A percentile compares a stretch with the other conserved stretches of the same genome.
phyloP scores from a whole-genome alignment of 2,113 vertebrate species.

The Cromileptes altivelis region DNA sequence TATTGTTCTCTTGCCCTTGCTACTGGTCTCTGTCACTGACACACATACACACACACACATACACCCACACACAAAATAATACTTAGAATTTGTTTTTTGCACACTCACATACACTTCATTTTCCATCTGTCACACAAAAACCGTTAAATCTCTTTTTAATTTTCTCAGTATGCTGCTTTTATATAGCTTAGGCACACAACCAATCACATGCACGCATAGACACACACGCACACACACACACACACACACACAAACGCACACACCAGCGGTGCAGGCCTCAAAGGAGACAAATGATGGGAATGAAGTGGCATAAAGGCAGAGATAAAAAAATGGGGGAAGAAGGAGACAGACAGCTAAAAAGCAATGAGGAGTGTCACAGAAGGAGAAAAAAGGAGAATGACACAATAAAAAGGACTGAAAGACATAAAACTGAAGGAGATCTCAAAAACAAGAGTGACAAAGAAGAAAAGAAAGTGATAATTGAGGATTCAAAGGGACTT shows the following conservation, averaged over 20 bases:
- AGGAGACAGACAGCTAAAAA: conserved; percentile 34
- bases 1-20: neutral
- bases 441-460: conserved; percentile 12
- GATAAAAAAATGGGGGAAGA: conserved; percentile 26
- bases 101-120: conserved; percentile 56
- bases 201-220: conserved; percentile 22
- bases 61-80: conserved; percentile 40
- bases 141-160: conserved; percentile 77
- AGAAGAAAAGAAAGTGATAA: conserved; percentile 26
- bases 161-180: conserved; percentile 70
- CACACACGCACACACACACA: conserved; percentile 21
- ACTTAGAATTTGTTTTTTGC: conserved; percentile 53
- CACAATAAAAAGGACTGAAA: conserved; percentile 44
- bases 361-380: conserved; percentile 28
- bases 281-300: conserved; percentile 60
- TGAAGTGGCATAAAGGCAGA: conserved; percentile 63
- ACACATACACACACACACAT: conserved; percentile 4
- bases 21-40: conserved; percentile 3
- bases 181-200: conserved; percentile 58
- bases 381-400: conserved; percentile 4
- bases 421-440: conserved; percentile 34
- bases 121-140: conserved; percentile 72
- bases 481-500: conserved; percentile 33
- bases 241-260: conserved; percentile 27
- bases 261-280: conserved; percentile 22